Evolutionary conservation across 1,140 invertebrate species (phyloP), one percentile per base, ranked within the genome.

Genomic region (Sarcophaga bullata): DNA sequence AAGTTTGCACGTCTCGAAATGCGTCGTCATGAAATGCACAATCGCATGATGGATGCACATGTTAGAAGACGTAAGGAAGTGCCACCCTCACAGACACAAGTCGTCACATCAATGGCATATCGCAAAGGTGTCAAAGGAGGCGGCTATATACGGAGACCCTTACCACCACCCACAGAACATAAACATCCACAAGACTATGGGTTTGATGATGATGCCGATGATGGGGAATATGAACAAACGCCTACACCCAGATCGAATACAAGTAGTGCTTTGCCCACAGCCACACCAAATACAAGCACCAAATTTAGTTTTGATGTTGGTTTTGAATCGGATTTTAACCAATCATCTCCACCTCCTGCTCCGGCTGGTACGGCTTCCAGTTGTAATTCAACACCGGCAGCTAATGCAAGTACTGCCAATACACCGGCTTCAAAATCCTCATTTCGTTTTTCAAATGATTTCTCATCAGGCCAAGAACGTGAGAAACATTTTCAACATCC

Each of bases 381-480:
- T 50, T 89, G 88, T 58, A 89, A 85, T 58, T 89, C 89, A 1
- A 88, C 87, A 58, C 87, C 88, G 0, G 87, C 88, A 0, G 87
- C 85, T 0, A 81, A 85, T 49, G 83, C 54, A 10, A 81, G 72
- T 81, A 83, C 72, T 73, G 80, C 76, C 17, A 82, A 52, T 15
- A 84, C 82, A 7, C 86, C 85, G 37, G 76, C 78, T 73, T 86
- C 85, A 76, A 89, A 87, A 83, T 88, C 85, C 48, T 85, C 90
- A n/a, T 90, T 91, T 48, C 88, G 92, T 54, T 93, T 93, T 84
- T 92, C 92, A 13, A 92, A 92, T 84, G 92, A 93, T 84, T 92
- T 92, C 83, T 93, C 92, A 0, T 48, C 48, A 52, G 75, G 75
- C 19, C 75, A 50, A 25, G 92, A 92, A 7, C 88, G 92, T 19